Evolutionary conservation across 2,797 vertebrate species (phyloP).

Genomic region (Furcifer pardalis): DNA sequence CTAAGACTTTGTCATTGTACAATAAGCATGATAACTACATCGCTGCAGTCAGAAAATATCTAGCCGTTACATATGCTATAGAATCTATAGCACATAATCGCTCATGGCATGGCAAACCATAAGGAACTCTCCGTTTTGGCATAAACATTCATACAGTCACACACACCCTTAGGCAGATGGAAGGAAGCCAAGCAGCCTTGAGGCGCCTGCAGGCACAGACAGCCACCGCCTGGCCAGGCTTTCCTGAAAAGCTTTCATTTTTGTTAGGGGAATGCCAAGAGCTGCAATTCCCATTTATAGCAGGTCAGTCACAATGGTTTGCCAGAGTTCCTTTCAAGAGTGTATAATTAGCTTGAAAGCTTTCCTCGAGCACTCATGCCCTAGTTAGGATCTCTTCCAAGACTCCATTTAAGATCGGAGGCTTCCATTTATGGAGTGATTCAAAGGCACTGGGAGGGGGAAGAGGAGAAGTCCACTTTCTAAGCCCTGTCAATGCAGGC

Average conservation of each 20-base stretch:
- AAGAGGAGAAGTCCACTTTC: neutral
- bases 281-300: slow-evolving; percentile 46
- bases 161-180: neutral
- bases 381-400: slow-evolving; percentile 13
- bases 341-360: slow-evolving; percentile 18
- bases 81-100: neutral
- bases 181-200: neutral
- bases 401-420: slow-evolving; percentile 17
- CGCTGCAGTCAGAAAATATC: no score
- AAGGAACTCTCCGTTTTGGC: neutral
- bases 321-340: slow-evolving; percentile 45
- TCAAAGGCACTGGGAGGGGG: neutral
- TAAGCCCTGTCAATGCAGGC: neutral
- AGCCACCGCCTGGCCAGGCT: slow-evolving; percentile 7
- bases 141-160: neutral
- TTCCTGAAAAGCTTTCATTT: neutral
- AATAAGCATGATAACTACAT: neutral
- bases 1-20: neutral
- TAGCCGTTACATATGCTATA: neutral
- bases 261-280: slow-evolving; percentile 34
- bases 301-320: slow-evolving; percentile 23
- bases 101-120: neutral
- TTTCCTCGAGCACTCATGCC: slow-evolving; percentile 24
- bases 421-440: neutral
- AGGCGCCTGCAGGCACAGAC: neutral